These are phyloP conservation scores for Rafetus swinhoei DNA, from an alignment of 2,113 vertebrate species.

Conservation along the genomic window DNA sequence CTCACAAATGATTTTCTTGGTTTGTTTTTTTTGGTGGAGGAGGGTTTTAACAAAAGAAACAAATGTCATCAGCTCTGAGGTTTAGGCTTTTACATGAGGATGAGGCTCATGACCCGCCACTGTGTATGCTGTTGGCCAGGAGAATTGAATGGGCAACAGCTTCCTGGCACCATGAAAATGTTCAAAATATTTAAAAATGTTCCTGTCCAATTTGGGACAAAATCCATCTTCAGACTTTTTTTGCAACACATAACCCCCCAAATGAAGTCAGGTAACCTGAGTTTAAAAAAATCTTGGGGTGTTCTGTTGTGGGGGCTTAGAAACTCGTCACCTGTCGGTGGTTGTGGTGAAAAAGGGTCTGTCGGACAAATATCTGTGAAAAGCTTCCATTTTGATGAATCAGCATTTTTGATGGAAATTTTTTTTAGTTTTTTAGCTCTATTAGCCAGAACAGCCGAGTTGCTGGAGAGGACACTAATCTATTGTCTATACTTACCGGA, in stretches of 20 bases:
- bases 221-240: not conserved
- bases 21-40: not conserved
- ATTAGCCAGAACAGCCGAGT: not conserved
- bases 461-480: not conserved
- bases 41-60: not conserved
- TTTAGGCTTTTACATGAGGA: not conserved
- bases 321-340: not conserved
- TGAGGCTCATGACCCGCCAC: not conserved
- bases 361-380: not conserved
- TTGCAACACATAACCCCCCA: not conserved
- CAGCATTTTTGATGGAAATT: not conserved
- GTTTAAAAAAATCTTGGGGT: not conserved
- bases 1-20: not conserved
- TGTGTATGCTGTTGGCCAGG: not conserved
- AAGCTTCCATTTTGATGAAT: not conserved
- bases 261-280: not conserved
- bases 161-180: not conserved
- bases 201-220: not conserved
- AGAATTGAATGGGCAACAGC: not conserved
- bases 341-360: not conserved
- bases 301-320: not conserved
- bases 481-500: not conserved
- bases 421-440: not conserved
- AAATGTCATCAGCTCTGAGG: not conserved
- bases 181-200: not conserved